Percentiles rank a stretch among this genome's conserved stretches.
Evolutionary conservation across 2,888 invertebrate genomes (phyloP).

Genomic region (Protodeltote pygarga): DNA sequence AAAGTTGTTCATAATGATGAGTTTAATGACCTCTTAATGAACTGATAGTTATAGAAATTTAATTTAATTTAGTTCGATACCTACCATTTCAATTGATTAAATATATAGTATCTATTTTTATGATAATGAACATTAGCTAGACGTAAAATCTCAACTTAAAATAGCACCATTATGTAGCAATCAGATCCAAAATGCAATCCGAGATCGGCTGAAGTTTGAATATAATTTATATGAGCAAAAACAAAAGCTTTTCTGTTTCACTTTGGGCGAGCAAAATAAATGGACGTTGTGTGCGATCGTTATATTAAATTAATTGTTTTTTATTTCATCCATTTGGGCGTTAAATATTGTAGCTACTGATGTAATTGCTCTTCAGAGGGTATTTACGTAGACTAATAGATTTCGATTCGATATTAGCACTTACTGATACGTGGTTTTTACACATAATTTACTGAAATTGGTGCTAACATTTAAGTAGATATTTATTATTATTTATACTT

Average conservation of each 20-base stretch:
- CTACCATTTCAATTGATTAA: too few species aligned
- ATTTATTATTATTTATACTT: too few species aligned
- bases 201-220: conserved; percentile 25
- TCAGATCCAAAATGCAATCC: conserved; percentile 27
- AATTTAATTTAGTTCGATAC: too few species aligned
- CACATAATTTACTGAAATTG: too few species aligned
- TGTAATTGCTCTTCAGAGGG: conserved; percentile 14
- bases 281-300: conserved; percentile 12
- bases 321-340: conserved; percentile 23
- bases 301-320: conserved; percentile 34
- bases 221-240: conserved; percentile 47
- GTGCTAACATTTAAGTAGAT: too few species aligned
- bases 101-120: too few species aligned
- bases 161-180: too few species aligned
- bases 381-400: conserved; percentile 9
- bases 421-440: neutral
- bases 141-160: too few species aligned
- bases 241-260: conserved; percentile 41
- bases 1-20: too few species aligned
- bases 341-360: conserved; percentile 17
- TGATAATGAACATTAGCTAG: too few species aligned
- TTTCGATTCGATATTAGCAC: conserved; percentile 4
- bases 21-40: too few species aligned
- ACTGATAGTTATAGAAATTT: too few species aligned
- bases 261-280: conserved; percentile 27